These are phyloP conservation scores for Glomeris maerens DNA, from an alignment of 1,140 invertebrate species.

Conservation along the genomic window DNA sequence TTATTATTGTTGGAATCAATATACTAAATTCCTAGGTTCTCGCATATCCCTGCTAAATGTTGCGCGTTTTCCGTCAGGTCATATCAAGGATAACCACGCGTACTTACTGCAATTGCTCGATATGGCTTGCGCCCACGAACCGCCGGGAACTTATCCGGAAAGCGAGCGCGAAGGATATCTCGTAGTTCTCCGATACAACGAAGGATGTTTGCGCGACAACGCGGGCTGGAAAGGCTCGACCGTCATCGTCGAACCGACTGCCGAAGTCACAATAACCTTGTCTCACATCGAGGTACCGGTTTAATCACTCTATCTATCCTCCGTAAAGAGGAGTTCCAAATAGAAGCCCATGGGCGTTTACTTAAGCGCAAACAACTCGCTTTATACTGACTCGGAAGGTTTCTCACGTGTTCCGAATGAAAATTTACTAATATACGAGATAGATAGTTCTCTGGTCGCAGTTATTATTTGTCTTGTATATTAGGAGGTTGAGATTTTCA, in stretches of 20 bases:
- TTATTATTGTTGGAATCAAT: slow-evolving; percentile 6
- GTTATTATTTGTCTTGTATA: no score
- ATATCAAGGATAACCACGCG: slow-evolving; percentile 18
- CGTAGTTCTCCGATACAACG: slow-evolving; percentile 28
- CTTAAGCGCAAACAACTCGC: no score
- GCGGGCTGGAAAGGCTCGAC: slow-evolving; percentile 26
- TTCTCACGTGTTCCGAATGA: no score
- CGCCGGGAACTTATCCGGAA: slow-evolving; percentile 11
- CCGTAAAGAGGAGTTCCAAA: no score
- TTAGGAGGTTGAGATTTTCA: no score
- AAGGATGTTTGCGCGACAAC: slow-evolving; percentile 5
- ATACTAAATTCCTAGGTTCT: slow-evolving; percentile 7
- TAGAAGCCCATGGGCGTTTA: no score
- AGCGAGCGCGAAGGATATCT: slow-evolving; percentile 27
- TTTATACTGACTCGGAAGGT: no score
- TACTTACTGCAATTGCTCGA: slow-evolving; percentile 22
- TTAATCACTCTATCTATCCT: no score
- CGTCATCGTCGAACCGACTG: slow-evolving; percentile 32
- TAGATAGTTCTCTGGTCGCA: no score
- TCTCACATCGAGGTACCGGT: slow-evolving; percentile 34
- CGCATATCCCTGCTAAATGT: not conserved
- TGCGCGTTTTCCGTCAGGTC: slow-evolving; percentile 9
- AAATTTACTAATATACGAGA: no score
- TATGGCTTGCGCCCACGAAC: slow-evolving; percentile 19
- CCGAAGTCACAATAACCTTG: slow-evolving; percentile 35